Conservation (phyloP, 2,113 vertebrate genomes). For the Callopanchax toddi region DNA sequence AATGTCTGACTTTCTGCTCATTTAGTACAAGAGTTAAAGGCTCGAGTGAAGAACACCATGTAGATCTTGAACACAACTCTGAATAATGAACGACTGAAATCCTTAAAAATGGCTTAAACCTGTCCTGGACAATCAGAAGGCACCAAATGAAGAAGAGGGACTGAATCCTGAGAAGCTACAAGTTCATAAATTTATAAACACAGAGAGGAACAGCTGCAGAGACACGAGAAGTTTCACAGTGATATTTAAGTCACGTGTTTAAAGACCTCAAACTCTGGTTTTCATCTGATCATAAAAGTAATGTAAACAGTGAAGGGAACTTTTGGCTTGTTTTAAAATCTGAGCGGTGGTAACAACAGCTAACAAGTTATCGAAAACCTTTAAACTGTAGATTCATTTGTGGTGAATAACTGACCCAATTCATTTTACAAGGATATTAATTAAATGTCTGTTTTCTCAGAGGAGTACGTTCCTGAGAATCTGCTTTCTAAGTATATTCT, state of each 20-base stretch:
- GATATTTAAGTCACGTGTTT: slow-evolving; percentile 3
- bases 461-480: neutral
- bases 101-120: neutral
- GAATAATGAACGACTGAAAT: neutral
- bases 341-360: too few species aligned
- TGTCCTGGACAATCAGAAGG: slow-evolving; percentile 44
- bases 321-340: too few species aligned
- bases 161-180: slow-evolving; percentile 8
- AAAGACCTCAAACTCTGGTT: slow-evolving; percentile 8
- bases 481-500: neutral
- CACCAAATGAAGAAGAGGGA: slow-evolving; percentile 46
- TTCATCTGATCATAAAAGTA: slow-evolving; percentile 7
- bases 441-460: too few species aligned
- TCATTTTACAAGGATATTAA: neutral
- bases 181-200: neutral
- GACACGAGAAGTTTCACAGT: slow-evolving; percentile 69
- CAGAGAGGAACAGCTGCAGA: neutral
- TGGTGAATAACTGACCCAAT: neutral
- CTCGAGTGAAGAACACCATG: slow-evolving; percentile 24
- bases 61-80: neutral
- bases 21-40: slow-evolving; percentile 1
- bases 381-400: too few species aligned
- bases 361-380: neutral
- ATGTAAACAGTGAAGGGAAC: too few species aligned
- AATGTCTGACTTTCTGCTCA: neutral